phyloP scores from a whole-genome alignment of 1,140 invertebrate genomes.

The Cardiocondyla obscurior region DNA sequence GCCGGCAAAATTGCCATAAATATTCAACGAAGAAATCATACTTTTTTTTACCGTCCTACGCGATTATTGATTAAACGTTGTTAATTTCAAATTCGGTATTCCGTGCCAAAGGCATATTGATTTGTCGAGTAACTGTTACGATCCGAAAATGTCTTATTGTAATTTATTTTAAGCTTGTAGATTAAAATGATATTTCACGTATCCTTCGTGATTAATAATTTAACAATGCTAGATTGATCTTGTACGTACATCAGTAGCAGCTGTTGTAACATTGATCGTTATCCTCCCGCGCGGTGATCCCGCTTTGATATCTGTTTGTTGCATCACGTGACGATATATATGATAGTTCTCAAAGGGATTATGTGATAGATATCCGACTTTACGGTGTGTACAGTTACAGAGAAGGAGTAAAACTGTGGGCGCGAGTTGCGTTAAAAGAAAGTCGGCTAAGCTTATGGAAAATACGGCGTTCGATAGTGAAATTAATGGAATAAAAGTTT shows the following conservation, averaged over 20 bases:
- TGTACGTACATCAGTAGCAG: neutral
- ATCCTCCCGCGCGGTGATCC: neutral
- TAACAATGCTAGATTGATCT: no score
- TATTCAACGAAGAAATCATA: no score
- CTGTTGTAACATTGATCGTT: neutral
- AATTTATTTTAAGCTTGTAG: no score
- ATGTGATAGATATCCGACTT: neutral
- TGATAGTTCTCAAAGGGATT: constrained; percentile 13
- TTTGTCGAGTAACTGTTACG: no score
- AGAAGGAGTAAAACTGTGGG: neutral
- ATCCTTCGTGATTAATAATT: no score
- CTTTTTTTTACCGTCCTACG: no score
- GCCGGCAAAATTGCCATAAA: no score
- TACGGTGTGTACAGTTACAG: neutral
- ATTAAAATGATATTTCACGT: no score
- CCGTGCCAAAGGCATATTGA: no score
- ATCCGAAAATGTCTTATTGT: no score
- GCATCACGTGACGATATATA: neutral
- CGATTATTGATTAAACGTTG: no score
- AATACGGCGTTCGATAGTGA: neutral
- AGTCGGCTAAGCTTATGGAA: neutral
- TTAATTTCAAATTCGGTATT: no score
- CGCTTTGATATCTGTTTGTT: neutral
- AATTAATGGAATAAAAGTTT: constrained; percentile 15
- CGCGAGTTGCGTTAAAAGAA: constrained; percentile 4